Evolutionary conservation across 2,888 invertebrate species (phyloP).

Genomic region (Bombylius major): DNA sequence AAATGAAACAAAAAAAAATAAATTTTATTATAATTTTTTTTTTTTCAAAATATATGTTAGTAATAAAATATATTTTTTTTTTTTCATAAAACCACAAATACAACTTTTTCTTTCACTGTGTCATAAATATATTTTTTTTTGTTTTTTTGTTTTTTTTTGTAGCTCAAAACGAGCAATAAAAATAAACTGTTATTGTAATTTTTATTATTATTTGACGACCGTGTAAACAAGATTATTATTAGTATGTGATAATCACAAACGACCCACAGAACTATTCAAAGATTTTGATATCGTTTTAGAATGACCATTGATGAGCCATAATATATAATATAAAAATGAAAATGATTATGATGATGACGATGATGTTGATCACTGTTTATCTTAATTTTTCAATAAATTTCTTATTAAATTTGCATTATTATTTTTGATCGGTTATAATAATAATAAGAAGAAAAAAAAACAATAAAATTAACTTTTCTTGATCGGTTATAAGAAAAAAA

Average conservation of each 20-base stretch:
- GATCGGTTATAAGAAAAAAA: neutral
- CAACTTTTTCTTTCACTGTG: neutral
- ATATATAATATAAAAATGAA: too few relatives aligned
- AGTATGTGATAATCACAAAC: constrained; percentile 6
- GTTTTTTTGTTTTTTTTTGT: neutral
- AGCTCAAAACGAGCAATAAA: constrained; percentile 3
- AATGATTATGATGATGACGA: neutral
- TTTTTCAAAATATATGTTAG: neutral
- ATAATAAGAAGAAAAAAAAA: neutral
- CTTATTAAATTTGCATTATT: neutral
- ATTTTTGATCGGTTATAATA: neutral
- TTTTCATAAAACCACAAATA: neutral
- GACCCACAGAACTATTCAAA: constrained; percentile 1
- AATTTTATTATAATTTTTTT: too few relatives aligned
- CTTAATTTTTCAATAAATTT: neutral
- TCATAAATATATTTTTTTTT: neutral
- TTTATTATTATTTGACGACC: constrained; percentile 11
- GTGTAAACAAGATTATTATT: constrained; percentile 6
- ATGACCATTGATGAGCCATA: neutral
- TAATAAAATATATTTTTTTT: too few relatives aligned
- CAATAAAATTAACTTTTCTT: neutral
- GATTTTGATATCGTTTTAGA: neutral
- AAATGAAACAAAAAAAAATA: neutral
- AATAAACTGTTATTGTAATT: constrained; percentile 11
- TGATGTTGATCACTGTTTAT: neutral